Conservation (phyloP, 2,113 vertebrate genomes). For the Diadophis punctatus region DNA sequence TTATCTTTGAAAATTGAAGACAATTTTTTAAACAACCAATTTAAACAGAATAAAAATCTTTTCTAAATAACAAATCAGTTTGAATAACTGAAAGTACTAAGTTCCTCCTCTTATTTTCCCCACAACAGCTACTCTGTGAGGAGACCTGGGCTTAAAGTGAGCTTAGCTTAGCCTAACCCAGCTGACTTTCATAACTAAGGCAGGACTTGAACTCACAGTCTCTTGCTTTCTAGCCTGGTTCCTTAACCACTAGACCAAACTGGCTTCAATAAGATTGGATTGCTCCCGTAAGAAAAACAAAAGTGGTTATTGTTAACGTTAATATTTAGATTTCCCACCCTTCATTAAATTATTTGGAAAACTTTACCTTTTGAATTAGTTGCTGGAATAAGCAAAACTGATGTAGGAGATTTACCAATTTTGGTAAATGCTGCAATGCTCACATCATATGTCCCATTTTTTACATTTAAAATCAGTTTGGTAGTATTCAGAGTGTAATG, state of each 20-base stretch:
- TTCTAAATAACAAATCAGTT: neutral
- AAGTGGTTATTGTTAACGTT: neutral
- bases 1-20: neutral
- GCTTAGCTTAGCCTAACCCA: neutral
- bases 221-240: neutral
- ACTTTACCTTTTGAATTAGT: slow-evolving; percentile 65
- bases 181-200: neutral
- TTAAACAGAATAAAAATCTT: neutral
- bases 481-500: slow-evolving; percentile 54
- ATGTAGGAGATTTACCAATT: slow-evolving; percentile 69
- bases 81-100: neutral
- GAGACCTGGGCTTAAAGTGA: neutral
- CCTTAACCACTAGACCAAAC: neutral
- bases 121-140: neutral
- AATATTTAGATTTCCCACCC: neutral
- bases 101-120: neutral
- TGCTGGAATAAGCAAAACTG: slow-evolving; percentile 66
- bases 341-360: neutral
- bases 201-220: neutral
- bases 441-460: slow-evolving; percentile 51
- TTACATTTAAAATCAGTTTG: slow-evolving; percentile 53
- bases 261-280: neutral
- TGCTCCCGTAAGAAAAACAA: neutral
- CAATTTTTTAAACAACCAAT: neutral
- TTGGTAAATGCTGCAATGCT: slow-evolving; percentile 73